Conservation (phyloP, 2,888 invertebrate species). For the Megaustenia siamemsis region DNA sequence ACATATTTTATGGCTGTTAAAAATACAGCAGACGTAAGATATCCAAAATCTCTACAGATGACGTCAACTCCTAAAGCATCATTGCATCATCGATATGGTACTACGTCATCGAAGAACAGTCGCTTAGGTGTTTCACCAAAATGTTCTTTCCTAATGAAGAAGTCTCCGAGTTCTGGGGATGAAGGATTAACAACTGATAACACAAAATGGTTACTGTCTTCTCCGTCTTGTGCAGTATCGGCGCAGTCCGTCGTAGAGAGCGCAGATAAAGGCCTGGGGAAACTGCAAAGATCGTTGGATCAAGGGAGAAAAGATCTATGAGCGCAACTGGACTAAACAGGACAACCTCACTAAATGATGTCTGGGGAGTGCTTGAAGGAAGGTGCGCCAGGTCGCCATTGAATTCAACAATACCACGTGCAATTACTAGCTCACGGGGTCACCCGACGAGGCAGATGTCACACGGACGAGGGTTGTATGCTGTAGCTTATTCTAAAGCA, state of each 20-base stretch:
- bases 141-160: background rate
- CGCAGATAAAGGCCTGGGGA: background rate
- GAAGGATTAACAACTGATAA: background rate
- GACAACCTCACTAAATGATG: background rate
- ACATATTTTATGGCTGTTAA: background rate
- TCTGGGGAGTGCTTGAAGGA: background rate
- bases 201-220: background rate
- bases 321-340: background rate
- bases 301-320: background rate
- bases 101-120: background rate
- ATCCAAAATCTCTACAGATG: background rate
- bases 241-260: background rate
- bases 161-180: background rate
- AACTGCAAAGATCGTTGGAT: background rate
- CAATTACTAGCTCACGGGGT: background rate
- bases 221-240: background rate
- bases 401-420: background rate
- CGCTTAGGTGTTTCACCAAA: background rate
- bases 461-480: too few relatives aligned
- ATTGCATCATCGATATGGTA: background rate
- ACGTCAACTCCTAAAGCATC: constrained; percentile 28
- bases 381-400: too few relatives aligned
- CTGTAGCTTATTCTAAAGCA: background rate
- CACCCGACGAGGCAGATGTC: background rate
- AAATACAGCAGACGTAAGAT: background rate